Conservation (phyloP, 2,113 vertebrate genomes). For the Hippocampus barbouri region DNA sequence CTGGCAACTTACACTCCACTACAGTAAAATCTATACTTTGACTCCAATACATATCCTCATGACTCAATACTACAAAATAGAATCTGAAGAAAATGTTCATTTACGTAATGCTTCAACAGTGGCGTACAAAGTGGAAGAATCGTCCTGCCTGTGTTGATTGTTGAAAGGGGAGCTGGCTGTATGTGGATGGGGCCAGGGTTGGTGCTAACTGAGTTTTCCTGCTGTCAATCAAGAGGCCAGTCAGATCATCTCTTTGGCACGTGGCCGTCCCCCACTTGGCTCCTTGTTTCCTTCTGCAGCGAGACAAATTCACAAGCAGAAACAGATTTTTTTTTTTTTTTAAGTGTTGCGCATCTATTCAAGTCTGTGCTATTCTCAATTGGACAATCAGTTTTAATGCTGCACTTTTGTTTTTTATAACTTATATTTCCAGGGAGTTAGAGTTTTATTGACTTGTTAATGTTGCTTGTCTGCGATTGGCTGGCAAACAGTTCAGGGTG, state of each 20-base stretch:
- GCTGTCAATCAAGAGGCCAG: neutral
- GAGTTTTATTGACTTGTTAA: neutral
- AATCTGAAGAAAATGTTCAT: neutral
- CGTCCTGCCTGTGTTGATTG: neutral
- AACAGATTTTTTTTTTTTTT: neutral
- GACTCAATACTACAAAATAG: neutral
- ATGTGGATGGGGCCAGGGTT: neutral
- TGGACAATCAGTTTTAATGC: neutral
- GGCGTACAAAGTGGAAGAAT: neutral
- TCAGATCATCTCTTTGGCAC: neutral
- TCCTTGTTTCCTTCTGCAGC: neutral
- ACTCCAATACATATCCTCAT: neutral
- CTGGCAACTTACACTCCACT: neutral
- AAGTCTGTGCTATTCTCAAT: neutral
- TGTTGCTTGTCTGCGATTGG: too few species aligned
- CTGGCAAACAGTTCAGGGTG: too few species aligned
- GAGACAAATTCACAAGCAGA: neutral
- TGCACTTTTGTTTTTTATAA: neutral
- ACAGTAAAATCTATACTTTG: neutral
- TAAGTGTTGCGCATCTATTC: too few species aligned
- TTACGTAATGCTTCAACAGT: neutral
- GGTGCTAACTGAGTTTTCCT: neutral
- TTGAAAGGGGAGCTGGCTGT: neutral
- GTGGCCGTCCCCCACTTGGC: neutral
- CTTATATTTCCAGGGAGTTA: neutral